Evolutionary conservation across 2,888 invertebrate species (phyloP).

Genomic region (Archaeoteleia sp.): DNA sequence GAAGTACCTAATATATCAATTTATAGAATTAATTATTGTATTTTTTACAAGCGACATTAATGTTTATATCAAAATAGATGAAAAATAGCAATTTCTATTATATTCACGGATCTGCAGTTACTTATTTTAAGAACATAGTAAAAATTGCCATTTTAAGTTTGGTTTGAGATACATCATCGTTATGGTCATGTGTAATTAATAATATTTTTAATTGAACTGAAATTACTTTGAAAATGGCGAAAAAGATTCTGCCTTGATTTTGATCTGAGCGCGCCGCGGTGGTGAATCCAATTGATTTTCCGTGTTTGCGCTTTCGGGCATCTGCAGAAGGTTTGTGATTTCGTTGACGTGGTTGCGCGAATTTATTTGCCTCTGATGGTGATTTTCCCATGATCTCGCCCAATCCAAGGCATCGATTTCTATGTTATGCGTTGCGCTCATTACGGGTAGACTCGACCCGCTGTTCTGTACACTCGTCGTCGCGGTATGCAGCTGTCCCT

Average conservation of each 20-base stretch:
- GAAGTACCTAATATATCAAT: constrained; percentile 71
- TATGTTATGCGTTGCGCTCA: constrained; percentile 57
- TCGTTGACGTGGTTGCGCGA: constrained; percentile 54
- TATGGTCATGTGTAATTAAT: too few species aligned
- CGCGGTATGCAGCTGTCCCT: constrained; percentile 50
- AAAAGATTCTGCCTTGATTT: constrained; percentile 59
- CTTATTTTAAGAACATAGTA: too few species aligned
- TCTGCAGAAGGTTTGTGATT: constrained; percentile 58
- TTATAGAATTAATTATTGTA: too few species aligned
- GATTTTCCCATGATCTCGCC: constrained; percentile 67
- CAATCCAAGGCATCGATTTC: constrained; percentile 68
- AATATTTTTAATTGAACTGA: too few species aligned
- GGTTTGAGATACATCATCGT: too few species aligned
- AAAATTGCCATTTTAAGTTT: too few species aligned
- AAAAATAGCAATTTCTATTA: too few species aligned
- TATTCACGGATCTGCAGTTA: too few species aligned
- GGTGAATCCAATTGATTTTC: constrained; percentile 64
- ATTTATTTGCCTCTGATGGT: constrained; percentile 56
- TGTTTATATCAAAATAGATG: too few species aligned
- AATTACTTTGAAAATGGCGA: constrained; percentile 67
- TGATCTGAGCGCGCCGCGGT: constrained; percentile 50
- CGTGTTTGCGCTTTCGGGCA: constrained; percentile 56
- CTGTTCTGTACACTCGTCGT: constrained; percentile 53
- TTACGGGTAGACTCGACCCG: constrained; percentile 20
- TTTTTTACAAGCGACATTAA: too few species aligned